A percentile compares a stretch with the other conserved stretches of the same genome.
phyloP scores from a whole-genome alignment of 2,113 vertebrate species.

The Phalacrocorax brasilianus region DNA sequence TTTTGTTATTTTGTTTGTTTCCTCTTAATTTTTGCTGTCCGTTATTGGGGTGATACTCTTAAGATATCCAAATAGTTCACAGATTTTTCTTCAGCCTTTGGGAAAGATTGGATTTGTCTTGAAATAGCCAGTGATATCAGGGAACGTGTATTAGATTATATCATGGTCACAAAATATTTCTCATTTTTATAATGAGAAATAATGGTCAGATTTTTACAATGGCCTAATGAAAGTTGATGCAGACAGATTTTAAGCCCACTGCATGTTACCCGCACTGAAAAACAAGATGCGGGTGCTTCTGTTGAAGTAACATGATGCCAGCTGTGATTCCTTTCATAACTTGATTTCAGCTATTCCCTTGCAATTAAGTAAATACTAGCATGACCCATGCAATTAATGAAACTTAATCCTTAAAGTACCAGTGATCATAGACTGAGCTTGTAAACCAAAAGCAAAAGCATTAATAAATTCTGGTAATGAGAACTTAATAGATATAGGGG shows the following conservation, averaged over 20 bases:
- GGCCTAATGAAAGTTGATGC: neutral
- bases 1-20: neutral
- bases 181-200: neutral
- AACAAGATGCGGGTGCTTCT: neutral
- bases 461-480: neutral
- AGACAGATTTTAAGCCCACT: neutral
- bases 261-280: neutral
- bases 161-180: neutral
- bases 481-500: neutral
- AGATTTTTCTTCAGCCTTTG: neutral
- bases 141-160: rapidly evolving
- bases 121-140: neutral
- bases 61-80: neutral
- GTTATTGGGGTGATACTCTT: rapidly evolving
- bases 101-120: neutral
- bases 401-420: neutral
- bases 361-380: neutral
- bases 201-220: neutral
- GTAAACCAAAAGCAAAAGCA: neutral
- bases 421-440: neutral
- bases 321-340: neutral
- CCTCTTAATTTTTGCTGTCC: neutral
- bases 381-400: neutral
- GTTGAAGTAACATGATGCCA: neutral
- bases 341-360: neutral